Base-by-base conservation (phyloP, 2,113 vertebrate genomes). In the Trinectes maculatus region DNA sequence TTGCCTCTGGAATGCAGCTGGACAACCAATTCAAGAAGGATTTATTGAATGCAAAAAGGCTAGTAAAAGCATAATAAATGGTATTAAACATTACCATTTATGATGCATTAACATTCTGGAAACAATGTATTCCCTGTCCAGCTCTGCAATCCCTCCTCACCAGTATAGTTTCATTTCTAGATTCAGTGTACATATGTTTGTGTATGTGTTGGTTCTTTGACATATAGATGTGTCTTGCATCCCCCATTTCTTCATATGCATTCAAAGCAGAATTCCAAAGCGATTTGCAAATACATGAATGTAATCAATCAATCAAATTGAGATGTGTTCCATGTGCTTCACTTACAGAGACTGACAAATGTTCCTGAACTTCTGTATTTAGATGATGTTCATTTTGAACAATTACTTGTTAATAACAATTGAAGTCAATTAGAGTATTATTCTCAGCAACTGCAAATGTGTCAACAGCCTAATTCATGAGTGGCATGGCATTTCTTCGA, bases 21-120 rank as follows among this genome's bases (percentile, higher is more conserved):
- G 89, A 92, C 78, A 93, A 88, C 78, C 78, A 82, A 74, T 89
- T 47, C 67, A 81, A 69, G 44, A 69, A 61, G 93, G 93, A 94
- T 74, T 92, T 90, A 26, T 91, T 90, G 87, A 92, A 83, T 90
- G 62, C 87, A 77, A 96, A 95, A 97, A 99, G 97, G 98, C 97
- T 93, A 96, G 98, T 99, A 91, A 77, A 87, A 85, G 91, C 95
- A 95, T 96, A 91, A 96, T 99, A 96, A 98, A 96, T 98, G 94
- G 94, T 74, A 68, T 81, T 80, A 48, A 73, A 59, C 62, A 18
- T 53, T 42, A 85, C 92, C 94, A 96, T 98, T 98, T 97, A 97
- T 97, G 87, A 96, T 95, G 93, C 92, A 85, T 4, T 88, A 21
- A 79, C 44, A 54, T 65, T 63, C 75, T 42, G 43, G 43, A 56